Percentiles rank a stretch among this genome's conserved stretches.
Evolutionary conservation across 2,888 invertebrate genomes (phyloP).

Genomic region (Pegoplata infirma): DNA sequence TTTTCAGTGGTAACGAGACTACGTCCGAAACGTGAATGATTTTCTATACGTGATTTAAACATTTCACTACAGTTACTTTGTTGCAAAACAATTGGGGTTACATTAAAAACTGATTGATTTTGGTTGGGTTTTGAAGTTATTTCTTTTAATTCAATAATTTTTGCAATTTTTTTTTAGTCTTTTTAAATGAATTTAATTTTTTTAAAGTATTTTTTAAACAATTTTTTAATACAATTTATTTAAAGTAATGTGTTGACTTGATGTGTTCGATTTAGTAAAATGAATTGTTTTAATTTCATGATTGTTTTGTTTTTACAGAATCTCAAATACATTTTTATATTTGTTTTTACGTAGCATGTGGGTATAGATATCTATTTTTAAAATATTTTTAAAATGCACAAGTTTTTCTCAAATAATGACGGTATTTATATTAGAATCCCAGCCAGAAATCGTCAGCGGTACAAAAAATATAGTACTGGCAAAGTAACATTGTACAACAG

Average conservation of each 20-base stretch:
- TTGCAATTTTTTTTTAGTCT: constrained; percentile 26
- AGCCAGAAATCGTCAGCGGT: no score
- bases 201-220: neutral
- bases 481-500: no score
- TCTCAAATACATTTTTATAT: constrained; percentile 10
- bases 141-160: constrained; percentile 65
- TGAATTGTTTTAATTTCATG: constrained; percentile 26
- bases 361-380: constrained; percentile 38
- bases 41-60: constrained; percentile 73
- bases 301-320: constrained; percentile 37
- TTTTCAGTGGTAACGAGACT: constrained; percentile 84
- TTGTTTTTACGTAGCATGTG: neutral
- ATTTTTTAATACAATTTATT: neutral
- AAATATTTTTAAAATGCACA: constrained; percentile 3
- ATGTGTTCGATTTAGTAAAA: constrained; percentile 24
- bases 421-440: no score
- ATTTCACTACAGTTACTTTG: constrained; percentile 64
- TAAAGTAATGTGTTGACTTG: neutral
- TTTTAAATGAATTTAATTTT: constrained; percentile 5
- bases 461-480: no score
- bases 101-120: constrained; percentile 37
- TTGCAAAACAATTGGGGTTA: constrained; percentile 27
- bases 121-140: constrained; percentile 20
- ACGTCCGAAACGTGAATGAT: constrained; percentile 83
- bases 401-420: no score